A percentile compares a stretch with the other conserved stretches of the same genome.
phyloP scores from a whole-genome alignment of 2,113 vertebrate genomes.

The Macaca nemestrina region DNA sequence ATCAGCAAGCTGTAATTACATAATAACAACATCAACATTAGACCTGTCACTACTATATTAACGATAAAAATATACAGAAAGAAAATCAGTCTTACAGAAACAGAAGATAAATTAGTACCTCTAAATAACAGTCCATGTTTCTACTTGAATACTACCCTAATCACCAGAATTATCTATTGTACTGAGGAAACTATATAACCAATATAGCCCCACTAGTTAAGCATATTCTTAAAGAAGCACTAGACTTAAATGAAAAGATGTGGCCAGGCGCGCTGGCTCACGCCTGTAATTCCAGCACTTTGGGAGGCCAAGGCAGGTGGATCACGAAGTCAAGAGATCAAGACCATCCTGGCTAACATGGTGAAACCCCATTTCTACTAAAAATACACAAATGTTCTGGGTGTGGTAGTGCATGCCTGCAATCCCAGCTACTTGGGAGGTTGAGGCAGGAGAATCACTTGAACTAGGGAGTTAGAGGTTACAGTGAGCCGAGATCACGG shows the following conservation, averaged over 20 bases:
- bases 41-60: constrained; percentile 40
- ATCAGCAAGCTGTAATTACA: constrained; percentile 32
- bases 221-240: background rate
- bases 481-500: no score
- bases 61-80: constrained; percentile 6
- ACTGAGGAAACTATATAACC: background rate
- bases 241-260: background rate
- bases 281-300: no score
- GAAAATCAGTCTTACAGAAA: background rate
- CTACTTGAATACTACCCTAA: background rate
- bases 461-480: no score
- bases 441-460: no score
- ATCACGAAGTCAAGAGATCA: no score
- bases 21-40: constrained; percentile 22
- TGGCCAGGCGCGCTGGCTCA: no score
- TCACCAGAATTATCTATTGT: background rate
- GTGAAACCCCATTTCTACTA: no score
- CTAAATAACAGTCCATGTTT: background rate
- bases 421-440: no score
- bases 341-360: no score
- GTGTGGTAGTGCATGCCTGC: no score
- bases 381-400: no score
- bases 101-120: background rate
- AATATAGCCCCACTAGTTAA: background rate
- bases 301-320: no score